Evolutionary conservation across 2,888 invertebrate species (phyloP).

Genomic region (Temnothorax rugatulus): DNA sequence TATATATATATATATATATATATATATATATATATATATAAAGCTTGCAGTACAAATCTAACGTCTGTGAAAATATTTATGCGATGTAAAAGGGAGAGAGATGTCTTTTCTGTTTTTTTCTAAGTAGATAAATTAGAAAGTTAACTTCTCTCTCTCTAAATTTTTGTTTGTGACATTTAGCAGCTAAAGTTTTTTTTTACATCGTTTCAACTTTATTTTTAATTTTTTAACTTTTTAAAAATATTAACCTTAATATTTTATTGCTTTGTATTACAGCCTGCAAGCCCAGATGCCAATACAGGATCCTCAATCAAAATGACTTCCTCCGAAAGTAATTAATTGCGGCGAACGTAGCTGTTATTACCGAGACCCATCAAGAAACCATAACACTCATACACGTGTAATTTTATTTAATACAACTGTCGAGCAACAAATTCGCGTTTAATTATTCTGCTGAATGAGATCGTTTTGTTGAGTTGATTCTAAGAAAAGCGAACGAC

Average conservation of each 20-base stretch:
- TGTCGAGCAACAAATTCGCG: neutral
- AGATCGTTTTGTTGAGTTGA: constrained; percentile 1
- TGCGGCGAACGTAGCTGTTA: neutral
- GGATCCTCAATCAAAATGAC: constrained; percentile 4
- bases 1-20: too few species aligned
- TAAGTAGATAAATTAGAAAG: constrained; percentile 2
- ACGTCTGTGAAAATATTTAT: neutral
- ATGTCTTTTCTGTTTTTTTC: neutral
- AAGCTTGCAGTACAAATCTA: neutral
- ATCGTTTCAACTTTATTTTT: neutral
- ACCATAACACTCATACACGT: neutral
- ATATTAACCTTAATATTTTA: constrained; percentile 14
- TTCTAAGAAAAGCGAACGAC: constrained; percentile 9
- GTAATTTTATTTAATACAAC: neutral
- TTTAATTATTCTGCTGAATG: constrained; percentile 6
- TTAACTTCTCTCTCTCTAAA: neutral
- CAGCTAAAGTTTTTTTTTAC: neutral
- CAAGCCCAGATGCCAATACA: neutral
- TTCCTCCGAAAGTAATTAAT: constrained; percentile 16
- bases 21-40: neutral
- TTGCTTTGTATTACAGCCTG: neutral
- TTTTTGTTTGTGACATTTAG: neutral
- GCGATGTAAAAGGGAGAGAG: neutral
- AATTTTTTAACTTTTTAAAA: neutral
- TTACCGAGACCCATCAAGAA: neutral